These are phyloP conservation scores for Drosophila sp. DNA, from an alignment of 1,140 invertebrate species.

Conservation along the genomic window DNA sequence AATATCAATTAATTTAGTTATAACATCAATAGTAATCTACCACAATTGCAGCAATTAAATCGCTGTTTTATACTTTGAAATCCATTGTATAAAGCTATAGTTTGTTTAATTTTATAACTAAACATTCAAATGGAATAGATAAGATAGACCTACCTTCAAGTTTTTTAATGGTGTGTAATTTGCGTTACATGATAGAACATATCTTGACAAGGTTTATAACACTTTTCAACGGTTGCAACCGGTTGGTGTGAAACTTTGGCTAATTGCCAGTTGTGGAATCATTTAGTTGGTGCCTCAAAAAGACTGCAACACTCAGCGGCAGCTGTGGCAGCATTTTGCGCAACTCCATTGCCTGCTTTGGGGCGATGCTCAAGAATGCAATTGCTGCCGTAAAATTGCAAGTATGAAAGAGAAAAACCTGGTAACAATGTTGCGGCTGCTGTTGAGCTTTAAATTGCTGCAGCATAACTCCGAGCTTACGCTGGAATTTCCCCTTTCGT, in stretches of 20 bases:
- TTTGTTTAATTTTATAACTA: too few relatives aligned
- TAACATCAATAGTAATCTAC: too few relatives aligned
- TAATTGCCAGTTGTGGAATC: conserved; percentile 28
- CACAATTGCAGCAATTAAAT: too few relatives aligned
- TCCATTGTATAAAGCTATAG: too few relatives aligned
- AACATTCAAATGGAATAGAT: too few relatives aligned
- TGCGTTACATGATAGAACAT: neutral
- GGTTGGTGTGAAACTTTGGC: conserved; percentile 16
- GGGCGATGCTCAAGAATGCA: conserved; percentile 42
- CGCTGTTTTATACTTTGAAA: too few relatives aligned
- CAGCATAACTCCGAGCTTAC: conserved; percentile 24
- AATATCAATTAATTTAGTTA: too few relatives aligned
- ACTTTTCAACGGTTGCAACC: conserved; percentile 15
- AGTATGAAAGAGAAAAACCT: conserved; percentile 8
- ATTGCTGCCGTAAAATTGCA: conserved; percentile 21
- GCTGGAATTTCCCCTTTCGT: too few relatives aligned
- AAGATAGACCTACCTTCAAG: too few relatives aligned
- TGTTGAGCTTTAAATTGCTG: conserved; percentile 42
- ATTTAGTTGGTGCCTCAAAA: conserved; percentile 29
- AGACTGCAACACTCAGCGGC: conserved; percentile 53
- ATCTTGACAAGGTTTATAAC: conserved; percentile 8
- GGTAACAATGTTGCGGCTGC: conserved; percentile 36
- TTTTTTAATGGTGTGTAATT: too few relatives aligned
- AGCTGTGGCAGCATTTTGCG: conserved; percentile 51
- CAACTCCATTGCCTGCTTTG: conserved; percentile 62